Percentiles rank a stretch among this genome's conserved stretches.
phyloP scores from a whole-genome alignment of 2,888 invertebrate genomes.

The Neuroscelio doddi region DNA sequence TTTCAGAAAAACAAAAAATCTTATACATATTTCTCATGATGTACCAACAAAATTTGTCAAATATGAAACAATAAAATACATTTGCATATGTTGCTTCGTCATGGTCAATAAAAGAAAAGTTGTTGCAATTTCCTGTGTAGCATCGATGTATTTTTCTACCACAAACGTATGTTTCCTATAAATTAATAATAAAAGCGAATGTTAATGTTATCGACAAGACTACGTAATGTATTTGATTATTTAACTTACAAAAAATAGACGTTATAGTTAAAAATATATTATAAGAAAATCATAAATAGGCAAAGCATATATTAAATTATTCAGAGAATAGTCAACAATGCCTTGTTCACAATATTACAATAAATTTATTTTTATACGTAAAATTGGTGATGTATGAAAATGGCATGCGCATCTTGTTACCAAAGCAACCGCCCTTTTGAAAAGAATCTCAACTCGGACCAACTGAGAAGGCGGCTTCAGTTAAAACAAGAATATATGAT shows the following conservation, averaged over 20 bases:
- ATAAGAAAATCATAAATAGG: slow-evolving; percentile 23
- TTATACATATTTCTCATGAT: slow-evolving; percentile 29
- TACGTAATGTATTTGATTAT: no score
- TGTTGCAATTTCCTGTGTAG: not conserved
- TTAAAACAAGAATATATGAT: slow-evolving; percentile 37
- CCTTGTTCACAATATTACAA: no score
- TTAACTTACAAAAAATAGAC: no score
- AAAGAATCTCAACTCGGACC: slow-evolving; percentile 25
- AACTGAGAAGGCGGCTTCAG: slow-evolving; percentile 47
- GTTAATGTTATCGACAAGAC: no score
- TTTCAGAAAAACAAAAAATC: slow-evolving; percentile 20
- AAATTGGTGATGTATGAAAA: slow-evolving; percentile 51
- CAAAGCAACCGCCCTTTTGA: slow-evolving; percentile 64
- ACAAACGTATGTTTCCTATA: no score
- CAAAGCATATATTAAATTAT: no score
- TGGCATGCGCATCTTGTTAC: slow-evolving; percentile 69
- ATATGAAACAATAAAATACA: slow-evolving; percentile 33
- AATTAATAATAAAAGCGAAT: no score
- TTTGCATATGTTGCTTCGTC: slow-evolving; percentile 44
- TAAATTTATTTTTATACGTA: no score
- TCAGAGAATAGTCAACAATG: no score
- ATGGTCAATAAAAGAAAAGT: slow-evolving; percentile 35
- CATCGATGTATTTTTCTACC: not conserved
- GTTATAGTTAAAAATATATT: no score
- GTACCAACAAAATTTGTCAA: slow-evolving; percentile 31